phyloP scores from a whole-genome alignment of 2,113 vertebrate species.

The Corythaixoides concolor region DNA sequence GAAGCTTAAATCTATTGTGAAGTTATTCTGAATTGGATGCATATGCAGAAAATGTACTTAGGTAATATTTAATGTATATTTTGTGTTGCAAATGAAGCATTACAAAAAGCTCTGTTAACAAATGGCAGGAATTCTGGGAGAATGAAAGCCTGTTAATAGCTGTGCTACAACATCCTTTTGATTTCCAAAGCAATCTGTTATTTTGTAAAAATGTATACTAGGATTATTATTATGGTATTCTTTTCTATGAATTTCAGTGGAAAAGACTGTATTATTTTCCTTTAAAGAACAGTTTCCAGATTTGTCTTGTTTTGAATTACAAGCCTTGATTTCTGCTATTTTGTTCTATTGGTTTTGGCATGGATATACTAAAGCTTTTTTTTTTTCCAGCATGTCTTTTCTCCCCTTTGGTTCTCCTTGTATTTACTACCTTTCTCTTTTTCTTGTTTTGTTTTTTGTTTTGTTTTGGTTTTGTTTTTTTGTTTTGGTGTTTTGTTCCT shows the following conservation, averaged over 20 bases:
- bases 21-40: constrained; percentile 1
- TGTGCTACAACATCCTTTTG: constrained; percentile 10
- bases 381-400: constrained; percentile 77
- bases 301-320: constrained; percentile 70
- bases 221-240: not conserved
- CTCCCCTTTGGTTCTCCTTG: constrained; percentile 78
- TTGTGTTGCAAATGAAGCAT: constrained; percentile 22
- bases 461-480: constrained; percentile 51
- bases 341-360: constrained; percentile 75
- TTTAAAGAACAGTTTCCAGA: constrained; percentile 53
- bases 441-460: constrained; percentile 54
- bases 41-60: constrained; percentile 41
- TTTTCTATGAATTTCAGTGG: constrained; percentile 41
- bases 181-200: constrained; percentile 32
- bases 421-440: constrained; percentile 78
- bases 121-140: constrained; percentile 11
- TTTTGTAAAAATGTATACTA: constrained; percentile 42
- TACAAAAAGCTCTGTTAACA: constrained; percentile 28
- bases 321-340: constrained; percentile 72
- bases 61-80: constrained; percentile 15
- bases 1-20: constrained; percentile 42
- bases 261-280: constrained; percentile 53
- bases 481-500: constrained; percentile 77
- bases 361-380: constrained; percentile 75
- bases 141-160: constrained; percentile 11